Percentiles rank a stretch among this genome's conserved stretches.
Evolutionary conservation across 1,140 invertebrate genomes (phyloP).

Genomic region (Lethrus apterus): DNA sequence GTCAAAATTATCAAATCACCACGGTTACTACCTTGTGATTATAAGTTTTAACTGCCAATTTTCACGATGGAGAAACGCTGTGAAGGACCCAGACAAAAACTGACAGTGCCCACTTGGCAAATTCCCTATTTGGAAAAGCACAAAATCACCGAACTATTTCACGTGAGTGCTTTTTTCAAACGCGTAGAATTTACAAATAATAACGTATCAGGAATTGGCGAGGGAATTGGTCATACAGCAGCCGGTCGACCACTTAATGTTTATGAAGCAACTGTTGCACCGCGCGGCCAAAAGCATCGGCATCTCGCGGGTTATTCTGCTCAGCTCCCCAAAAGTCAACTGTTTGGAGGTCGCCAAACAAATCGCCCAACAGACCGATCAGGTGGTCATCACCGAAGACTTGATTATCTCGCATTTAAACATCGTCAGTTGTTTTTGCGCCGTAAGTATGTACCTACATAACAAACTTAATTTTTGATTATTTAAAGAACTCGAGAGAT

Average conservation of each 20-base stretch:
- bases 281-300: constrained; percentile 40
- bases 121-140: constrained; percentile 48
- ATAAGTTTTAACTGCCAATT: too few species aligned
- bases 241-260: constrained; percentile 45
- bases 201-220: constrained; percentile 39
- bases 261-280: constrained; percentile 43
- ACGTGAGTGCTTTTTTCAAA: constrained; percentile 31
- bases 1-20: not conserved
- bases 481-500: not conserved
- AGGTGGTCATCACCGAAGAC: constrained; percentile 28
- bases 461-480: too few species aligned
- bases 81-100: constrained; percentile 34
- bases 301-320: constrained; percentile 41
- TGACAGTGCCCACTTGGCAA: constrained; percentile 39
- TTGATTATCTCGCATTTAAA: constrained; percentile 10
- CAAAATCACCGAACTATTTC: constrained; percentile 46
- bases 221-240: constrained; percentile 44
- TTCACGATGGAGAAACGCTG: too few species aligned
- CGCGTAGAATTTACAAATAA: not conserved
- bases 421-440: not conserved
- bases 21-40: too few species aligned
- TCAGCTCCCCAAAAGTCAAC: constrained; percentile 39
- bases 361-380: constrained; percentile 33
- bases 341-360: constrained; percentile 27
- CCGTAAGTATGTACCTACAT: not conserved